Evolutionary conservation across 2,888 invertebrate species (phyloP).

Genomic region (Saturnia pavonia): DNA sequence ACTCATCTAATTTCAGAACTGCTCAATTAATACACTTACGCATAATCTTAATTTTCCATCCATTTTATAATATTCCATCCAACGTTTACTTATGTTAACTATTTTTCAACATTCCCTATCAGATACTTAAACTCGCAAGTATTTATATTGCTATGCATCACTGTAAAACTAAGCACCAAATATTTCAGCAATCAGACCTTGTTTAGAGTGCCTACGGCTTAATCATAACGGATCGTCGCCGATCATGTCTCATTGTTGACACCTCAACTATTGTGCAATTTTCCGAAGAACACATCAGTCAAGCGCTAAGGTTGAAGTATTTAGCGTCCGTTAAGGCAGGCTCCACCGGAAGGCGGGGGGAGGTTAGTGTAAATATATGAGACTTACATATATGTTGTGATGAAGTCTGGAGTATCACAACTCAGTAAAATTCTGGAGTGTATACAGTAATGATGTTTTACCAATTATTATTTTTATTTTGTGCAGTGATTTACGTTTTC

Average conservation of each 20-base stretch:
- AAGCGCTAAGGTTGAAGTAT: conserved; percentile 79
- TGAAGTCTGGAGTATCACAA: conserved; percentile 73
- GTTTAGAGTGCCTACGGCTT: conserved; percentile 46
- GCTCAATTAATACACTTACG: neutral
- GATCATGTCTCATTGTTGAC: conserved; percentile 73
- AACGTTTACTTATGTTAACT: conserved; percentile 1
- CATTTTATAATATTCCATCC: neutral
- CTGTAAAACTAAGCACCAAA: conserved; percentile 38
- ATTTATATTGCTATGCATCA: conserved; percentile 27
- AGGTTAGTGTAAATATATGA: conserved; percentile 78
- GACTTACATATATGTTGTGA: conserved; percentile 75
- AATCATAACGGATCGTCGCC: conserved; percentile 58
- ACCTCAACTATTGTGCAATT: conserved; percentile 76
- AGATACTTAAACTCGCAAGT: conserved; percentile 23
- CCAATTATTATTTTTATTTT: conserved; percentile 52
- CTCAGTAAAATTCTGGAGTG: conserved; percentile 62
- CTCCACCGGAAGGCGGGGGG: conserved; percentile 74
- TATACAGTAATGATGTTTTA: conserved; percentile 59
- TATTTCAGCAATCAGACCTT: conserved; percentile 38
- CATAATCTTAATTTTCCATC: neutral
- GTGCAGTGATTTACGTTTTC: conserved; percentile 42
- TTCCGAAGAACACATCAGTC: conserved; percentile 73
- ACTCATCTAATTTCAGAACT: neutral
- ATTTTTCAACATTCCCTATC: conserved; percentile 29
- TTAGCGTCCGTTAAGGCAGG: conserved; percentile 73